Conservation (phyloP, 2,888 invertebrate species). For the Belgica antarctica region DNA sequence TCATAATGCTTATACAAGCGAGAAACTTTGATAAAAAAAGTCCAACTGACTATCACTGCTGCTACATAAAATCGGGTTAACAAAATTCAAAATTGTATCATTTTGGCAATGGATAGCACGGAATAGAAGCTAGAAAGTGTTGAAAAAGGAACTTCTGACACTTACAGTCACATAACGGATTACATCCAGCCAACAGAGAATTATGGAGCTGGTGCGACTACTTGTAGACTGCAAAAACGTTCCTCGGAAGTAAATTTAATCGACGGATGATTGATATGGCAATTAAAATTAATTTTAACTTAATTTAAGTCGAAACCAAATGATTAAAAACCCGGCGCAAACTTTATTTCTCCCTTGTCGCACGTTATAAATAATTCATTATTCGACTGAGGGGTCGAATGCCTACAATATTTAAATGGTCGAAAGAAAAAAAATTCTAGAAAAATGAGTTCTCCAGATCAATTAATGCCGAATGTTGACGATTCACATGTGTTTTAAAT, state of each 20-base stretch:
- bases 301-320: neutral
- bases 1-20: no score
- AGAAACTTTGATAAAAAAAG: neutral
- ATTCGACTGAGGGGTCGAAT: neutral
- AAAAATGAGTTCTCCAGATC: no score
- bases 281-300: constrained; percentile 26
- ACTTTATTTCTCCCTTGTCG: constrained; percentile 9
- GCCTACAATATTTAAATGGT: no score
- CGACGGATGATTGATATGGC: constrained; percentile 1
- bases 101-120: neutral
- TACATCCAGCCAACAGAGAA: constrained; percentile 22
- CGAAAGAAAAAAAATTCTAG: no score
- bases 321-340: neutral
- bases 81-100: constrained; percentile 33
- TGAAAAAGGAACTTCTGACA: constrained; percentile 7
- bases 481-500: no score
- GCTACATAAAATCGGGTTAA: constrained; percentile 15
- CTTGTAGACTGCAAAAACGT: no score
- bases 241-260: constrained; percentile 9
- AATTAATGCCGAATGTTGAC: no score
- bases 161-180: constrained; percentile 30
- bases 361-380: constrained; percentile 19
- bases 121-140: neutral
- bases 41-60: neutral
- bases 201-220: neutral